Percentiles rank a stretch among this genome's conserved stretches.
Evolutionary conservation across 2,888 invertebrate species (phyloP).

Genomic region (Ectemnius lituratus): DNA sequence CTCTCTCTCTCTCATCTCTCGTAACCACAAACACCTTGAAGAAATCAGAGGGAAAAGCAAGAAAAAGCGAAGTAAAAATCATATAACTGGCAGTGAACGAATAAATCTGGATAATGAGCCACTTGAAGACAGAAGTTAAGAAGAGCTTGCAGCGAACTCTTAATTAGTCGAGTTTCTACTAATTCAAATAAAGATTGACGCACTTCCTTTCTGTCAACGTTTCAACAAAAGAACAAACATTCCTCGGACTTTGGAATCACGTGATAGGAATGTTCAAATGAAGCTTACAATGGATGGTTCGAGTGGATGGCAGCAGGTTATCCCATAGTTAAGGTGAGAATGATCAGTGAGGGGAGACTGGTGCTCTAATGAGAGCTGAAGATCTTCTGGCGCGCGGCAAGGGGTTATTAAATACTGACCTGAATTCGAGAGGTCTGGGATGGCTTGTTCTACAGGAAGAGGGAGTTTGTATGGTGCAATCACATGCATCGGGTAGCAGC

Average conservation of each 20-base stretch:
- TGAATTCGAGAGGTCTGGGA: conserved; percentile 36
- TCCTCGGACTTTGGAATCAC: too few species aligned
- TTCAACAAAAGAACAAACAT: not conserved
- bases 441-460: too few species aligned
- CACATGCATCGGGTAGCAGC: conserved; percentile 57
- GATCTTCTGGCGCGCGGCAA: conserved; percentile 29
- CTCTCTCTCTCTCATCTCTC: too few species aligned
- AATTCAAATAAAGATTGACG: not conserved
- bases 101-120: conserved; percentile 1
- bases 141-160: not conserved
- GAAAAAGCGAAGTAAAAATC: not conserved
- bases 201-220: not conserved
- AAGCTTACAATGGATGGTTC: not conserved
- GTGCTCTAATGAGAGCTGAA: conserved; percentile 46
- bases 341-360: conserved; percentile 39
- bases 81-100: not conserved
- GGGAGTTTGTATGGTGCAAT: conserved; percentile 28
- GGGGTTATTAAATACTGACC: conserved; percentile 48
- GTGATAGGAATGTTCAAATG: too few species aligned
- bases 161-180: not conserved
- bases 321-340: conserved; percentile 33
- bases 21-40: not conserved
- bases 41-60: not conserved
- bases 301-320: not conserved
- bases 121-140: not conserved